Evolutionary conservation across 2,113 vertebrate species (phyloP).

Genomic region (Nothoprocta pentlandii): DNA sequence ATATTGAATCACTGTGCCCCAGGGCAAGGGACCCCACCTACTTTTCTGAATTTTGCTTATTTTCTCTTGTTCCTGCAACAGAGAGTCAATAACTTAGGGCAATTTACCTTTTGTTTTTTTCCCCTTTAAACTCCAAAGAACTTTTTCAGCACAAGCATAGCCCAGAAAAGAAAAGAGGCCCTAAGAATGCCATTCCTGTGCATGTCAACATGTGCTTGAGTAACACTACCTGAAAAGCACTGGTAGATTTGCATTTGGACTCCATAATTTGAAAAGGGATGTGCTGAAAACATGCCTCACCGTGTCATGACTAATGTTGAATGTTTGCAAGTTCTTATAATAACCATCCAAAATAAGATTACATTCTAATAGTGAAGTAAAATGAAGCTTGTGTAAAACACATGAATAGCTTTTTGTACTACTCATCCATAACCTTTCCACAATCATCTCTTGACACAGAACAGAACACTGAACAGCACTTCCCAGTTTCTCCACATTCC

Average conservation of each 20-base stretch:
- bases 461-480: neutral
- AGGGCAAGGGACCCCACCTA: neutral
- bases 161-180: neutral
- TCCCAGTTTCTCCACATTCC: neutral
- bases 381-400: neutral
- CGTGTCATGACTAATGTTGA: neutral
- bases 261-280: neutral
- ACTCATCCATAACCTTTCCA: neutral
- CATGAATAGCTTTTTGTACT: neutral
- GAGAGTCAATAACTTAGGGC: neutral
- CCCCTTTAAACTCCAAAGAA: neutral
- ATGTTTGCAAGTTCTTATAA: neutral
- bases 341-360: neutral
- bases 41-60: neutral
- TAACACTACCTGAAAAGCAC: neutral
- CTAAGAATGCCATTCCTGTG: neutral
- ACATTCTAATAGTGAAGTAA: neutral
- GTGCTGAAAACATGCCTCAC: neutral
- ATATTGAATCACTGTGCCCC: neutral
- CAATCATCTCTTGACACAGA: neutral
- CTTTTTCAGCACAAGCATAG: neutral
- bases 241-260: neutral
- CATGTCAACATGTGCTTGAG: accelerated
- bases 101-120: neutral
- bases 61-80: neutral